These are phyloP conservation scores for Spialia ferax DNA, from an alignment of 2,888 invertebrate genomes.

Conservation along the genomic window DNA sequence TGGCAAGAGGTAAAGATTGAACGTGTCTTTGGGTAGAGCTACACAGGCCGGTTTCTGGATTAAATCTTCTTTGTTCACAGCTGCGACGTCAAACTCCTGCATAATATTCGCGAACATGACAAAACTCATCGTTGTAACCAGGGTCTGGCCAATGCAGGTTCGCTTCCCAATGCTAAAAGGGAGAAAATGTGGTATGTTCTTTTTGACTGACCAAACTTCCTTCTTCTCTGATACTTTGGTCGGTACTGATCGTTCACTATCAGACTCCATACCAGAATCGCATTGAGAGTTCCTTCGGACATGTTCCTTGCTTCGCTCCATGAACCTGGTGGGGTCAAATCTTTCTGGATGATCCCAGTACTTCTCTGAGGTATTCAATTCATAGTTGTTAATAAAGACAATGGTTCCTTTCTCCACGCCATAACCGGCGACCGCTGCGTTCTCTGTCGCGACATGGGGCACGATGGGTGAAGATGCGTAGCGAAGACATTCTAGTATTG, in stretches of 20 bases:
- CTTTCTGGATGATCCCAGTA: constrained; percentile 91
- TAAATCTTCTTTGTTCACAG: constrained; percentile 81
- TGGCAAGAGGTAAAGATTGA: constrained; percentile 87
- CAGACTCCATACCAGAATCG: constrained; percentile 87
- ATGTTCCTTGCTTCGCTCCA: constrained; percentile 78
- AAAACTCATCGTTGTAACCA: constrained; percentile 92
- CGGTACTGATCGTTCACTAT: constrained; percentile 65
- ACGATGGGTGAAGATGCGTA: constrained; percentile 95
- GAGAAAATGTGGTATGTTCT: constrained; percentile 90
- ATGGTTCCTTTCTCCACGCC: constrained; percentile 92
- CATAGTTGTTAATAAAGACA: constrained; percentile 94
- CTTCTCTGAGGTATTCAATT: constrained; percentile 90
- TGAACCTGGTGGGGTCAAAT: constrained; percentile 92
- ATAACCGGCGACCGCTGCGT: constrained; percentile 90
- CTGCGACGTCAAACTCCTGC: constrained; percentile 89
- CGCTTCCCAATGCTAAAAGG: constrained; percentile 95
- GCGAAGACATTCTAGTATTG: constrained; percentile 92
- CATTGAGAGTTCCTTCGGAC: constrained; percentile 77
- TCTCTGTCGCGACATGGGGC: constrained; percentile 94
- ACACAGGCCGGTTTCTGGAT: constrained; percentile 90
- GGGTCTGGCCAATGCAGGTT: constrained; percentile 94
- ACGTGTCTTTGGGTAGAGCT: constrained; percentile 91
- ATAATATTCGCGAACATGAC: constrained; percentile 91
- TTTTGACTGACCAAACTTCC: constrained; percentile 75
- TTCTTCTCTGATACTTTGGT: constrained; percentile 63